phyloP scores from a whole-genome alignment of 2,113 vertebrate species.

The Todiramphus chloris region DNA sequence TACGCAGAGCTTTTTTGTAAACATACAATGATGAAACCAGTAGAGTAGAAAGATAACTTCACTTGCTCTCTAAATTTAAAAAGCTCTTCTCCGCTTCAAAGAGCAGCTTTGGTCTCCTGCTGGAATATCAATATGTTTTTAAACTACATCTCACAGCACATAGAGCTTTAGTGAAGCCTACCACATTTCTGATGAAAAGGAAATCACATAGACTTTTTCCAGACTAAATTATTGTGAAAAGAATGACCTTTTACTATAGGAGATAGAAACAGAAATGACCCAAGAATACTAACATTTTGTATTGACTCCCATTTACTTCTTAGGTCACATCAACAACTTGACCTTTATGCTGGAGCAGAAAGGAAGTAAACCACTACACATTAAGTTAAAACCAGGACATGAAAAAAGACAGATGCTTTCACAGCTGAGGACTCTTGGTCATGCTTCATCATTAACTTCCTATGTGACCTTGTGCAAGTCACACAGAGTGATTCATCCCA shows the following conservation, averaged over 20 bases:
- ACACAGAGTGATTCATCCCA: background rate
- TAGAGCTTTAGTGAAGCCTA: background rate
- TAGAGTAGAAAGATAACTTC: background rate
- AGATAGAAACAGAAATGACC: background rate
- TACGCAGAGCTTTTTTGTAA: background rate
- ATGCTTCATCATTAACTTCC: background rate
- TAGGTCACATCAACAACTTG: background rate
- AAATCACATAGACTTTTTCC: background rate
- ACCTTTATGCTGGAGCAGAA: background rate
- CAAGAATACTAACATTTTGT: background rate
- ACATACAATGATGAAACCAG: background rate
- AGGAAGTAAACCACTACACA: background rate
- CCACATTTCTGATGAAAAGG: background rate
- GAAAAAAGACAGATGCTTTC: background rate
- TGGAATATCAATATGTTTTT: background rate
- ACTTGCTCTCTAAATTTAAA: background rate
- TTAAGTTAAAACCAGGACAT: background rate
- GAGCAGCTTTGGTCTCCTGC: background rate
- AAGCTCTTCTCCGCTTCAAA: background rate
- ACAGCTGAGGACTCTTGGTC: background rate
- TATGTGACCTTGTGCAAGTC: background rate
- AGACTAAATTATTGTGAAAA: background rate
- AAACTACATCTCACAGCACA: background rate
- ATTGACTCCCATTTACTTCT: background rate
- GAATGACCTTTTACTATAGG: background rate